Conservation (phyloP, 2,113 vertebrate genomes). For the Glareola pratincola region DNA sequence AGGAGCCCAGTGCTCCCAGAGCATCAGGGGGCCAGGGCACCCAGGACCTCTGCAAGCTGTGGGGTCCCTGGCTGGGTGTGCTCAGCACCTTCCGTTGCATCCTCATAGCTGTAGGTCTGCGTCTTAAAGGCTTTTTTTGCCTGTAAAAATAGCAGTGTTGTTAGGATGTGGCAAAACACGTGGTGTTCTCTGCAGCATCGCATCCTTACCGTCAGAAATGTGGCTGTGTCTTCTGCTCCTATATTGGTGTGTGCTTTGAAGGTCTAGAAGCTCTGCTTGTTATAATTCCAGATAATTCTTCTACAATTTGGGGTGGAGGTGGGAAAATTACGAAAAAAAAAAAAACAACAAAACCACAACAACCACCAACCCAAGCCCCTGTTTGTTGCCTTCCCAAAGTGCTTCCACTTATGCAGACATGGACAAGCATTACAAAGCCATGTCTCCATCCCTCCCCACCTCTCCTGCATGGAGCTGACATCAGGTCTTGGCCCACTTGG, state of each 20-base stretch:
- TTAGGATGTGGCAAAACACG: neutral
- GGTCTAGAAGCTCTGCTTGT: neutral
- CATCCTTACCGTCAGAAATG: fast-evolving
- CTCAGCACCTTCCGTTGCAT: neutral
- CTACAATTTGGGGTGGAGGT: neutral
- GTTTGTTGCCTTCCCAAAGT: neutral
- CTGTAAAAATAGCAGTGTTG: neutral
- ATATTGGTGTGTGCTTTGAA: neutral
- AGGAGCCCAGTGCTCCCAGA: neutral
- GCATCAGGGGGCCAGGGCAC: neutral
- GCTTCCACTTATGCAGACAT: neutral
- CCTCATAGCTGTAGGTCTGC: neutral
- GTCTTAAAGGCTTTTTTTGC: neutral
- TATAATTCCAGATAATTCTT: neutral
- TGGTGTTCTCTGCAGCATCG: neutral
- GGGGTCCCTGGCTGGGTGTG: fast-evolving
- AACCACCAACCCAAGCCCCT: too few species aligned
- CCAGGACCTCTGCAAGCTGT: neutral
- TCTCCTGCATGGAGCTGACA: fast-evolving
- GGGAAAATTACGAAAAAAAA: neutral
- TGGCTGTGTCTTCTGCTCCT: neutral
- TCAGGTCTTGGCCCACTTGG: neutral
- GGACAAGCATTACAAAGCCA: neutral
- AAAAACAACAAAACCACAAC: neutral
- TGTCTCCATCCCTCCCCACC: neutral